Percentiles rank a stretch among this genome's conserved stretches.
Conservation (phyloP, 2,888 invertebrate genomes). For the Eumacrocentrus americanus region DNA sequence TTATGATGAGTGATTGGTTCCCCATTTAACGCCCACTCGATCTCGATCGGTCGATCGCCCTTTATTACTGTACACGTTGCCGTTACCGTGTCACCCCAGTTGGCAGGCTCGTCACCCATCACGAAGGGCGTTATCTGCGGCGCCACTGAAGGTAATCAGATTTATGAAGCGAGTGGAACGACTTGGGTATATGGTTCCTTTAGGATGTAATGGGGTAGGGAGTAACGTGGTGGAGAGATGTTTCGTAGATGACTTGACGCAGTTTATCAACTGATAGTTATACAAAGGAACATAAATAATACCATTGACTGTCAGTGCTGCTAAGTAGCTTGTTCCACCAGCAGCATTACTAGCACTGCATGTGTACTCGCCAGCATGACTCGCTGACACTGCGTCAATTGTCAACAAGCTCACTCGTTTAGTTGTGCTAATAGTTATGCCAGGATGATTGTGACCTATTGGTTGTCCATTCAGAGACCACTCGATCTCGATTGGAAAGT, state of each 20-base stretch:
- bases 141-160: constrained; percentile 65
- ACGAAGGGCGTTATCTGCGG: constrained; percentile 76
- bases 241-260: constrained; percentile 31
- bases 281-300: constrained; percentile 11
- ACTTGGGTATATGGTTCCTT: too few relatives aligned
- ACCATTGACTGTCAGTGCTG: constrained; percentile 65
- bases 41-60: constrained; percentile 77
- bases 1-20: constrained; percentile 59
- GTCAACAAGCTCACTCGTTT: constrained; percentile 61
- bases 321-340: constrained; percentile 69
- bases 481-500: constrained; percentile 73
- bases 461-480: constrained; percentile 74
- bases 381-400: constrained; percentile 61
- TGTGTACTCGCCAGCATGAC: constrained; percentile 62
- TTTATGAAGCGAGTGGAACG: too few relatives aligned
- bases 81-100: constrained; percentile 74
- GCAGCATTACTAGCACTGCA: constrained; percentile 73
- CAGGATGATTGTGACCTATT: constrained; percentile 45
- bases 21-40: constrained; percentile 77
- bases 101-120: constrained; percentile 73
- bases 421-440: constrained; percentile 47
- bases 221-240: constrained; percentile 4
- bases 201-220: neutral
- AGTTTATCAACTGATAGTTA: neutral
- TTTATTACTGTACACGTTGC: constrained; percentile 73